Base-by-base conservation (phyloP, 2,888 invertebrate species). In the Melieria omissa region DNA sequence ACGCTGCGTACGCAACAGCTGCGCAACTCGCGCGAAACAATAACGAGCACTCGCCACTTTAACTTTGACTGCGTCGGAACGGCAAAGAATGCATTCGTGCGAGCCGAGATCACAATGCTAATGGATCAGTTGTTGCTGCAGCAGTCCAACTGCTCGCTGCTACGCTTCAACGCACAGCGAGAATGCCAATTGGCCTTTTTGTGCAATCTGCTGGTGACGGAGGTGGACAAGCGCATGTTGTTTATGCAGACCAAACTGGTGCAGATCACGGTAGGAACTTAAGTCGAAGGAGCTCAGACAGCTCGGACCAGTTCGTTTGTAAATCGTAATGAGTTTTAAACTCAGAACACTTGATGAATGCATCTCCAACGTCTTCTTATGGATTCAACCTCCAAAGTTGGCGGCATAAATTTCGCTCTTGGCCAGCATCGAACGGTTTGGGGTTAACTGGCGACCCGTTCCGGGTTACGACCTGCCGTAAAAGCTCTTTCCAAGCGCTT, bases 51-150 rank as follows among this genome's bases (percentile, higher is more conserved):
- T 41, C 57, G 29, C 29, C 29, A 29, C 29, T 29, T 29, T 3
- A 29, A 29, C 44, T 82, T 82, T 52, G 81, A 83, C 61, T 79
- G 78, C 5, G 79, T 82, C n/a, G 82, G 82, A n/a, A 79, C 72
- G 46, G 78, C 80, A 42, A 73, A 73, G 14, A 82, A 82, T 52
- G 41, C 67, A 0, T 80, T 79, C 46, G 73, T 79, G 10, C 74
- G 78, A 0, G 55, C 16, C 0, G 79, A 81, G 6, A 60, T 80
- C 1, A 55, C 58, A 10, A 75, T 75, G 4, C 47, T 82, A 8
- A 60, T 80, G 61, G 69, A 71, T 3, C 74, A 78, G 44, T 70
- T 82, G 71, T 76, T 82, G n/a, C 62, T 73, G 3, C 47, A 78
- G 10, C 76, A 72, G 14, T 71, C 71, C 3, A 67, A 75, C 54